Conservation (phyloP, 2,888 invertebrate genomes). For the Aporophyla nigra region DNA sequence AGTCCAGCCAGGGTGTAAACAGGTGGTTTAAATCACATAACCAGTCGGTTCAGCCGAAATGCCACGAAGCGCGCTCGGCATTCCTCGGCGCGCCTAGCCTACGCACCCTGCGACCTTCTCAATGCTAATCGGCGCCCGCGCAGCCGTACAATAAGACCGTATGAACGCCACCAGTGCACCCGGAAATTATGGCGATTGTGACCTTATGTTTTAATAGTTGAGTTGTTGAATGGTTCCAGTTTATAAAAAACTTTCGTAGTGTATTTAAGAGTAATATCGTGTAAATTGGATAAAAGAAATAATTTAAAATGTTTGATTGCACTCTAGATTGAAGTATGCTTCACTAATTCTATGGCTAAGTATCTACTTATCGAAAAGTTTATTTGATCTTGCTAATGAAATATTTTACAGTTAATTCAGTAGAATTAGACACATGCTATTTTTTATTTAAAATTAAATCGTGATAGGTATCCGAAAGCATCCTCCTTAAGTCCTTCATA, state of each 20-base stretch:
- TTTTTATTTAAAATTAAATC: no score
- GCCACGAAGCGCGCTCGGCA: slow-evolving; percentile 76
- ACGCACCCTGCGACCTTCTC: slow-evolving; percentile 85
- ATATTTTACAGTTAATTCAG: no score
- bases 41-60: slow-evolving; percentile 75
- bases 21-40: slow-evolving; percentile 60
- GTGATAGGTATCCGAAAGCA: no score
- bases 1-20: slow-evolving; percentile 47
- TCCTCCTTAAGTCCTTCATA: no score
- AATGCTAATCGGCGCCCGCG: slow-evolving; percentile 81
- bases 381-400: no score
- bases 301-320: neutral
- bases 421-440: no score
- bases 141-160: slow-evolving; percentile 63
- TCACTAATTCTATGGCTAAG: neutral
- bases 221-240: slow-evolving; percentile 16
- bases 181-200: slow-evolving; percentile 62
- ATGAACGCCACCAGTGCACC: slow-evolving; percentile 59
- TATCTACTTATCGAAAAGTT: neutral
- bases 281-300: neutral
- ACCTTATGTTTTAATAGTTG: slow-evolving; percentile 63
- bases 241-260: slow-evolving; percentile 31
- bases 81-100: slow-evolving; percentile 79
- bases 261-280: slow-evolving; percentile 13
- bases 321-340: slow-evolving; percentile 9